Evolutionary conservation across 2,113 vertebrate genomes (phyloP).

Genomic region (Cisticola juncidis): DNA sequence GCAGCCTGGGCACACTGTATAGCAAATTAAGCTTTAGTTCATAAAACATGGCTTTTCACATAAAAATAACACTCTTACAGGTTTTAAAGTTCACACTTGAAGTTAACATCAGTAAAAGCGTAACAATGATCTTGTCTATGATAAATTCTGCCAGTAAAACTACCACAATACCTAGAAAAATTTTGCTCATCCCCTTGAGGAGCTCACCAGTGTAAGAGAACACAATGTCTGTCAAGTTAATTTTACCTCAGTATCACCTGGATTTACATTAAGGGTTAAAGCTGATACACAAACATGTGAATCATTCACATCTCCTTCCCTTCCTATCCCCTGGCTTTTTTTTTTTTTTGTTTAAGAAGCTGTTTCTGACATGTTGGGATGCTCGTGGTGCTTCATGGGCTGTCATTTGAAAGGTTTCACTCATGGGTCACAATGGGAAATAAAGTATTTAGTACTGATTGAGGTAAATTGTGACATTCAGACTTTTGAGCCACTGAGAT

Average conservation of each 20-base stretch:
- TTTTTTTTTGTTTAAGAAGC: background rate
- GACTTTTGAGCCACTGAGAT: background rate
- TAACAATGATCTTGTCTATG: background rate
- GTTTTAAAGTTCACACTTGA: background rate
- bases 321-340: background rate
- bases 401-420: background rate
- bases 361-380: background rate
- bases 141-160: background rate
- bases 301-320: too few relatives aligned
- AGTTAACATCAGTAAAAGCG: background rate
- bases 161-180: background rate
- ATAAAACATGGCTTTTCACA: background rate
- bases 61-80: background rate
- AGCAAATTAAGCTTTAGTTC: background rate
- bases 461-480: background rate
- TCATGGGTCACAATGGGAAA: background rate
- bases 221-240: background rate
- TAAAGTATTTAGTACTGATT: background rate
- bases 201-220: background rate
- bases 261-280: background rate
- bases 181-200: background rate
- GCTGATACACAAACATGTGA: background rate
- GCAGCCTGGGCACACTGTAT: background rate
- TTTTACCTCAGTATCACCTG: background rate
- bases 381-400: fast-evolving